These are phyloP conservation scores for Iphiclides podalirius DNA, from an alignment of 2,888 invertebrate species.

Conservation along the genomic window DNA sequence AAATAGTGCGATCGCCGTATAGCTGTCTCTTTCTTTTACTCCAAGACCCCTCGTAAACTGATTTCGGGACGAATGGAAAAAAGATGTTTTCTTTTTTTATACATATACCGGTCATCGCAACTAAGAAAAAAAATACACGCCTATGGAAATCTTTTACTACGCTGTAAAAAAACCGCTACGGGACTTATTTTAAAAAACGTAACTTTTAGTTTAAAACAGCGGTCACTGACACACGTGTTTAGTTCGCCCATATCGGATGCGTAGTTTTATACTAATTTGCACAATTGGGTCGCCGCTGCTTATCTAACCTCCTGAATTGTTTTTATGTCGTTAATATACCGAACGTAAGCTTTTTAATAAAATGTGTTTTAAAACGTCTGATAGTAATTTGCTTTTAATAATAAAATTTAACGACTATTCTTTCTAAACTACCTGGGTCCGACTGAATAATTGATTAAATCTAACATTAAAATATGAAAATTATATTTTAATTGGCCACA, in stretches of 20 bases:
- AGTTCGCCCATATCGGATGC: slow-evolving; percentile 33
- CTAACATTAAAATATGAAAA: slow-evolving; percentile 35
- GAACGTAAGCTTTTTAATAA: too few species aligned
- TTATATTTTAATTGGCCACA: slow-evolving; percentile 71
- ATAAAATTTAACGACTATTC: too few species aligned
- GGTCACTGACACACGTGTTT: slow-evolving; percentile 39
- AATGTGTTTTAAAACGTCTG: too few species aligned
- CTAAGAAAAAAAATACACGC: slow-evolving; percentile 49
- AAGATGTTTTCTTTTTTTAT: slow-evolving; percentile 76
- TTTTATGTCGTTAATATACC: slow-evolving; percentile 1
- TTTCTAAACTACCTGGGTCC: too few species aligned
- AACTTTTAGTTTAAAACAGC: slow-evolving; percentile 57
- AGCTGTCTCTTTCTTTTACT: slow-evolving; percentile 59
- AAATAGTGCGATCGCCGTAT: slow-evolving; percentile 37
- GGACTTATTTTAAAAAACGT: too few species aligned
- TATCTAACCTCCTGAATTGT: slow-evolving; percentile 46
- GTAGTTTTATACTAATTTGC: slow-evolving; percentile 28
- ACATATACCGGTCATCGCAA: slow-evolving; percentile 40
- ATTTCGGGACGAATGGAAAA: slow-evolving; percentile 68
- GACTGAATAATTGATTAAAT: too few species aligned
- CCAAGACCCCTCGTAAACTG: slow-evolving; percentile 74
- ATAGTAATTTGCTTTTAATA: too few species aligned
- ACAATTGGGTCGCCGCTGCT: too few species aligned
- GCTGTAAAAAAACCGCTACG: slow-evolving; percentile 70
- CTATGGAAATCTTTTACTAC: slow-evolving; percentile 65